Percentiles rank a stretch among this genome's conserved stretches.
phyloP scores from a whole-genome alignment of 2,113 vertebrate genomes.

The Dicrurus megarhynchus region DNA sequence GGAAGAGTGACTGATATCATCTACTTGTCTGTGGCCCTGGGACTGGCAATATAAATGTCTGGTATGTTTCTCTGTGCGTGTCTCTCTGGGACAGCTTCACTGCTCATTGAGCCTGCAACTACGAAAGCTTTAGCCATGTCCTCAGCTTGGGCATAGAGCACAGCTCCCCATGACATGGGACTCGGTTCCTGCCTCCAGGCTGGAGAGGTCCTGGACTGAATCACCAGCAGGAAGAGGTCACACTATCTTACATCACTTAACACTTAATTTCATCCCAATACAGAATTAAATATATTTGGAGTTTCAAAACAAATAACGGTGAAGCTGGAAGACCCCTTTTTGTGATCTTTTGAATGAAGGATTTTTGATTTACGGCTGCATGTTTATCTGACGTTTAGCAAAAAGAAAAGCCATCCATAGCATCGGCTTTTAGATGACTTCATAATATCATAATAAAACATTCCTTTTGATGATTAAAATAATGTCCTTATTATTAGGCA shows the following conservation, averaged over 20 bases:
- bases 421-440: neutral
- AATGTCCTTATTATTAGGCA: neutral
- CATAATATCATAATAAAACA: neutral
- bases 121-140: accelerated
- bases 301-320: neutral
- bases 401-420: neutral
- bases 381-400: neutral
- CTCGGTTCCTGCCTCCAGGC: neutral
- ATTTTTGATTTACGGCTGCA: neutral
- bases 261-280: neutral
- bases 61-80: neutral
- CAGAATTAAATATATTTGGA: neutral
- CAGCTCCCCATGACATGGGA: accelerated
- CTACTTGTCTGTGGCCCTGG: neutral
- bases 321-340: neutral
- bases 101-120: neutral
- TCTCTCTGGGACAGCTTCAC: neutral
- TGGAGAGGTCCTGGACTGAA: neutral
- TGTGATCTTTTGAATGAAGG: neutral
- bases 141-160: neutral
- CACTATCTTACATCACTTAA: neutral
- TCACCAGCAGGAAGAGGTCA: neutral
- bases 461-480: neutral
- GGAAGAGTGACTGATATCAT: neutral
- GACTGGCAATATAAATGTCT: neutral